Base-by-base conservation (phyloP, 2,888 invertebrate species). In the Drosophila monieri region DNA sequence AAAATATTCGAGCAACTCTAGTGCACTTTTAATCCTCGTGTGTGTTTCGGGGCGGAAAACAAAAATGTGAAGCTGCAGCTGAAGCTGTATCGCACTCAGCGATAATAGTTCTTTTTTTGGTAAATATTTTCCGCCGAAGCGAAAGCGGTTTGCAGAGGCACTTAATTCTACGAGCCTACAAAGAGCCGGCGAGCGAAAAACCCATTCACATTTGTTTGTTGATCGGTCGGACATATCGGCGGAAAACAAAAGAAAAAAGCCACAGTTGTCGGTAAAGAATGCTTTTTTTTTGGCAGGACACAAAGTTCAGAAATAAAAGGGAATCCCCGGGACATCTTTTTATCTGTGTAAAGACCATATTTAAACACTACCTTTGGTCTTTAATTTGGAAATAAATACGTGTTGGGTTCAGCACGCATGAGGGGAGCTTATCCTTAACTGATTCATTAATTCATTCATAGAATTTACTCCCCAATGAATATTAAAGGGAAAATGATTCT, bases 71-170 rank as follows among this genome's bases (percentile, higher is more conserved):
- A 2, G 14, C 27, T 30, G 47, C 8, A 25, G 23, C 23, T n/a
- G n/a, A 12, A 4, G 10, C 15, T 14, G 48, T 14, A 15, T 41
- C 39, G 39, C 39, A 41, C 39, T 41, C 18, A 8, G 14, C 12
- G 35, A 15, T 51, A 27, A 14, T 43, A 43, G 61, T 59, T 14
- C 27, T 46, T 53, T 59, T 51, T 44, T 51, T 55, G 9, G 43
- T 56, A 66, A 76, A 73, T 70, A 69, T 57, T 61, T 73, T 55
- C 52, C 57, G 47, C 15, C 41, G 37, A 47, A 30, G 61, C 64
- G 53, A 47, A 25, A 6, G 48, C 43, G 46, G 53, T 18, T 56
- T 3, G 10, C 15, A 57, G 27, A 30, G 25, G 47, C 56, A 41
- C 43, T 68, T 18, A 54, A 70, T 39, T 53, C 39, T 30, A 9